Base-by-base conservation (phyloP, 2,888 invertebrate genomes). In the Cepaea hortensis region DNA sequence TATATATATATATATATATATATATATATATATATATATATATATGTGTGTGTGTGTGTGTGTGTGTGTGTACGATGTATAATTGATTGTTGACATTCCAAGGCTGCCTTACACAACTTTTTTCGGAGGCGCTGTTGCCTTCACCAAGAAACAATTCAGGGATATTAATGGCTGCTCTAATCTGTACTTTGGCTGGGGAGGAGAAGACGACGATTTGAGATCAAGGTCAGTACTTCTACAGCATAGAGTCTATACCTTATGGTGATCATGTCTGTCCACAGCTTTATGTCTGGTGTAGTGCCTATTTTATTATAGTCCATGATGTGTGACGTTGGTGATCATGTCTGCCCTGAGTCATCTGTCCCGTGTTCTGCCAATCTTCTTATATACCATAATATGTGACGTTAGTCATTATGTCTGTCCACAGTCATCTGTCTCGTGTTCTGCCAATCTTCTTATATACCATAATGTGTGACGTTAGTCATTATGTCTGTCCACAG, bases 131-230 rank as follows among this genome's bases (percentile, higher is more conserved):
- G 81, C 76, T 3, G 86, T 86, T 23, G 68, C 76, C 9, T 55
- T 86, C 55, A 81, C 81, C 11, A 81, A n/a, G 48, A 68, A 81
- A 23, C 81, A 82, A 65, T 86, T 65, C 35, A 18, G 23, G 23
- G 50, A 79, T 11, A 79, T 85, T 68, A 85, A 79, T 18, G 85
- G 85, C 6, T 35, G 15, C 70, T 85, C 85, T 13, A 85, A 85
- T 46, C 55, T 85, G 9, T 85, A 68, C 79, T 85, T 85, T 23
- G 85, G 85, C 68, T 85, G 85, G 85, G 85, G 85, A 77, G 85
- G 79, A 3, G 85, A 85, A 18, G 85, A 85, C n/a, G 85, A 85
- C 11, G 85, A 85, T 20, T 18, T 85, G 48, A 48, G 62, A 23
- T 55, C 23, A 9, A 85, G 85, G 85, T 85, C 11, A 23, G 68